phyloP scores from a whole-genome alignment of 2,113 vertebrate genomes.

The Labrus mixtus region DNA sequence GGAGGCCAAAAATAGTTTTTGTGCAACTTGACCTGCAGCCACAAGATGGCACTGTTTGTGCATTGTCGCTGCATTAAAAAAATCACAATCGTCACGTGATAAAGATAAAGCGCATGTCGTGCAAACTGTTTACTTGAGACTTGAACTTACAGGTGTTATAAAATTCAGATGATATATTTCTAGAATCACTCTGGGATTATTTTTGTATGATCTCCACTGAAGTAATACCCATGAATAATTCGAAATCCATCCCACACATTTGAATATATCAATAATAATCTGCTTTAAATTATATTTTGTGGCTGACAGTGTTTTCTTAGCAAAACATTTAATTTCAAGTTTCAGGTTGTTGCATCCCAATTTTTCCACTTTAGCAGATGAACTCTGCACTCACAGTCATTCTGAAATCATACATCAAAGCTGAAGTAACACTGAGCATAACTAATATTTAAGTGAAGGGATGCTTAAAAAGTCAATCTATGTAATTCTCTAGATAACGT shows the following conservation, averaged over 20 bases:
- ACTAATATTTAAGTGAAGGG: no score
- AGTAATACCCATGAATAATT: not conserved
- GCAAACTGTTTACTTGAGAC: not conserved
- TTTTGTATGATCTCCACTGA: not conserved
- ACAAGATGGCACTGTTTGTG: constrained; percentile 56
- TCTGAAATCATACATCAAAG: not conserved
- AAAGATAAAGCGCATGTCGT: no score
- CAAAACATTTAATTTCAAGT: not conserved
- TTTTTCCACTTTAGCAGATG: no score
- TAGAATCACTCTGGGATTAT: not conserved
- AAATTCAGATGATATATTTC: no score
- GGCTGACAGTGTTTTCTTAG: not conserved
- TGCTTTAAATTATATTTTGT: not conserved
- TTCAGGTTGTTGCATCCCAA: no score
- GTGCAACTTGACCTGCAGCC: constrained; percentile 17
- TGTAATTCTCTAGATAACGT: not conserved
- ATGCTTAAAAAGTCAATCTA: not conserved
- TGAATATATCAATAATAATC: not conserved
- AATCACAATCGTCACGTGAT: not conserved
- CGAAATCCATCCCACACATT: not conserved
- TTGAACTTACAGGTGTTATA: not conserved
- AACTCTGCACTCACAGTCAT: not conserved
- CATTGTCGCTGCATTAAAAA: constrained; percentile 16
- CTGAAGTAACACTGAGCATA: not conserved
- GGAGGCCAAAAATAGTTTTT: not conserved